These are phyloP conservation scores for Petrocephalus schoutedeni DNA, from an alignment of 2,797 vertebrate species.

Conservation along the genomic window DNA sequence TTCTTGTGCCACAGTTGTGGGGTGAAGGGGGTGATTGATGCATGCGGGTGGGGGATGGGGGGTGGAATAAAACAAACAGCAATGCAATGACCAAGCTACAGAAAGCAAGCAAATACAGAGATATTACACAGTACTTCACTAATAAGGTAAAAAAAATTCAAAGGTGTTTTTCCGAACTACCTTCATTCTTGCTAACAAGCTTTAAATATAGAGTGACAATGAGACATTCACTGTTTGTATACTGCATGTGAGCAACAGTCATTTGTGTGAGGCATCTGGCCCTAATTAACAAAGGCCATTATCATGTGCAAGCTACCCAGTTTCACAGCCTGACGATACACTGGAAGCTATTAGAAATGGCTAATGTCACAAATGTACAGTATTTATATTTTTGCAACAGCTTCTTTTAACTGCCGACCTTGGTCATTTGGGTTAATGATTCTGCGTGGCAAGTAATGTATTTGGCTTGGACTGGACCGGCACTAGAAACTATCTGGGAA, in stretches of 20 bases:
- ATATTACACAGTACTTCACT: neutral
- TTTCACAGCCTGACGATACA: neutral
- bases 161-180: neutral
- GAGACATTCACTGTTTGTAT: constrained; percentile 9
- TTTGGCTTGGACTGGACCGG: too few relatives aligned
- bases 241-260: constrained; percentile 15
- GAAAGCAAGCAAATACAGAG: neutral
- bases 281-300: constrained; percentile 7
- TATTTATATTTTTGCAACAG: neutral
- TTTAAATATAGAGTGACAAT: constrained; percentile 23
- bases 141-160: neutral
- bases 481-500: too few relatives aligned
- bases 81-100: neutral
- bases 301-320: constrained; percentile 7
- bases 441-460: neutral
- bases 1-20: neutral
- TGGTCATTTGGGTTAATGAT: neutral
- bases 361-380: neutral
- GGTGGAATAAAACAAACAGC: neutral
- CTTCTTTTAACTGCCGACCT: neutral
- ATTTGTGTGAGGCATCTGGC: constrained; percentile 19
- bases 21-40: neutral
- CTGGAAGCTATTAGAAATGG: constrained; percentile 1
- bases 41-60: neutral
- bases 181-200: neutral